phyloP scores from a whole-genome alignment of 2,113 vertebrate species.

The Lichenostomus cassidix region DNA sequence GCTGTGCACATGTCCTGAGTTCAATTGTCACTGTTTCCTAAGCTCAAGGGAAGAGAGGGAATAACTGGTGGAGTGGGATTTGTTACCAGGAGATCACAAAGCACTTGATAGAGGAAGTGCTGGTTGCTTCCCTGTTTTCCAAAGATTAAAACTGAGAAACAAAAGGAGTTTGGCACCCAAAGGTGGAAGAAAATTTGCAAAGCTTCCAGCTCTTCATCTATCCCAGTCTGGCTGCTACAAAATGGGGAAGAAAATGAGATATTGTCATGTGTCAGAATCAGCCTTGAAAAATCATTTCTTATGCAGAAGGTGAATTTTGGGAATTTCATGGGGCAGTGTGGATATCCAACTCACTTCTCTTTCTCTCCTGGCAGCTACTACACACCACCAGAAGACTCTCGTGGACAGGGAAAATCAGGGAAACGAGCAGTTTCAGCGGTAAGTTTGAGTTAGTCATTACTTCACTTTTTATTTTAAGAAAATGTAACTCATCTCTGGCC shows the following conservation, averaged over 20 bases:
- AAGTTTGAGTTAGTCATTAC: neutral
- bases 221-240: neutral
- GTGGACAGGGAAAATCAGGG: neutral
- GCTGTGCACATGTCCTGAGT: neutral
- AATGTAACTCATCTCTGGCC: neutral
- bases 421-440: slow-evolving; percentile 36
- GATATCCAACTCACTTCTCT: neutral
- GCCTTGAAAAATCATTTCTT: neutral
- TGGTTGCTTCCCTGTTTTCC: neutral
- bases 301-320: neutral
- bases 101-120: neutral
- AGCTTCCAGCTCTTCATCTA: neutral
- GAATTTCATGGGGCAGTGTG: neutral
- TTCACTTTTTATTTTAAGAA: neutral
- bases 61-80: neutral
- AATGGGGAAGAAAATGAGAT: neutral
- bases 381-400: neutral
- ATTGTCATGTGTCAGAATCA: neutral
- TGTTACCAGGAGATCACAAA: neutral
- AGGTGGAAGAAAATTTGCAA: neutral
- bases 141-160: neutral
- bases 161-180: neutral
- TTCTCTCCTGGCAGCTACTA: neutral
- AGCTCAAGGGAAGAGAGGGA: neutral
- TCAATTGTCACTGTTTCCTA: neutral